Base-by-base conservation (phyloP, 2,113 vertebrate genomes). In the Dipodomys merriami region DNA sequence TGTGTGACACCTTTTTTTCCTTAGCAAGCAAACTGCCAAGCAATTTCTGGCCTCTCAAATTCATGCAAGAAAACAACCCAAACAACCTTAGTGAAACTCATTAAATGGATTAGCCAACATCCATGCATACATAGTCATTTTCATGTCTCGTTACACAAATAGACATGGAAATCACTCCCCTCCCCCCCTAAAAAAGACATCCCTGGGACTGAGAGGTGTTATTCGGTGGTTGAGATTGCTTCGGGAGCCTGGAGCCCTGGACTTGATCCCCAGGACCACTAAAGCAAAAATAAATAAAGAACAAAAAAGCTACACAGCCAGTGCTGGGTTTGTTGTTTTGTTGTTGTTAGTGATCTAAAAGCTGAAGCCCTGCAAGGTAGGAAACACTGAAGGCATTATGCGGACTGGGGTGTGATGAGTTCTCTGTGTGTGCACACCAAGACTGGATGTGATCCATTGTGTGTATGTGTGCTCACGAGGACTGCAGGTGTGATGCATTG, bases 11-110 rank as follows among this genome's bases (percentile, higher is more conserved):
- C 69, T 7, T 2, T 94, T 97, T 11, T 88, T 83, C 91, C 95
- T 88, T 73, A 93, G 87, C 90, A 91, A 97, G 95, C 96, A 89
- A 86, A 88, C 16, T 11, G 68, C 72, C 44, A 44, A 67, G n/a
- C 71, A 60, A 62, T 88, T 35, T 62, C 91, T 91, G 80, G 83
- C 86, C 69, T 88, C 80, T 2, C 0, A 85, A 62, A 64, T 30
- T 91, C 25, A 8, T 57, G 30, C 0, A 20, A 23, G 62, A 67
- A 86, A 93, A 90, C 46, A 35, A 86, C 29, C 30, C 60, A 65
- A 67, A 72, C 1, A 13, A 62, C 30, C 44, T 83, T 12, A 33
- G 18, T 8, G 65, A 71, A 39, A n/a, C 71, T 13, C 3, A 62
- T 44, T 10, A 93, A 84, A 77, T 80, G 30, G 76, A 74, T 84